Evolutionary conservation across 2,113 vertebrate genomes (phyloP).

Genomic region (Hypomesus transpacificus): DNA sequence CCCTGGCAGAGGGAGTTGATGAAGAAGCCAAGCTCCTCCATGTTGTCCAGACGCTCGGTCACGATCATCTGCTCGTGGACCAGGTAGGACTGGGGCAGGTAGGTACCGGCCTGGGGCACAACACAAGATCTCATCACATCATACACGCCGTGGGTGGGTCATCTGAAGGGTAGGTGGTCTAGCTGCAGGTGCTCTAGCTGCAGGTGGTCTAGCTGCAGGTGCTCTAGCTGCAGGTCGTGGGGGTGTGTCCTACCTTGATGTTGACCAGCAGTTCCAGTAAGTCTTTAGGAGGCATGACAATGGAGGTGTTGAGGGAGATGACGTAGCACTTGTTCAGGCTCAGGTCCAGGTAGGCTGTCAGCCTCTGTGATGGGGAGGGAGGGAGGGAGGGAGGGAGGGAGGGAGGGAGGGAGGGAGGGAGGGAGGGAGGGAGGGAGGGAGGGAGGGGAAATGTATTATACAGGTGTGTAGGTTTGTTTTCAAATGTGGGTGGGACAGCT

Average conservation of each 20-base stretch:
- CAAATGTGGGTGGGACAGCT: too few species aligned
- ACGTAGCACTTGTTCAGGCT: constrained; percentile 88
- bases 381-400: neutral
- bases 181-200: too few species aligned
- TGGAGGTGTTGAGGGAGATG: constrained; percentile 84
- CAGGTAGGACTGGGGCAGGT: constrained; percentile 84
- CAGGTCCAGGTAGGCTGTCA: constrained; percentile 87
- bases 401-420: too few species aligned
- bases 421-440: too few species aligned
- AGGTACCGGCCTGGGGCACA: constrained; percentile 78
- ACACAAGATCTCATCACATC: neutral
- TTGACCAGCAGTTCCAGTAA: constrained; percentile 84
- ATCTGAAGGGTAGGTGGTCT: neutral
- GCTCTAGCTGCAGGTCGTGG: neutral
- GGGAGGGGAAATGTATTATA: neutral
- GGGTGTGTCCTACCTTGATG: constrained; percentile 75
- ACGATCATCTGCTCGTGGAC: constrained; percentile 89
- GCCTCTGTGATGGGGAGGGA: constrained; percentile 64
- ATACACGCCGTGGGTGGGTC: neutral
- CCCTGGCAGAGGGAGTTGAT: constrained; percentile 83
- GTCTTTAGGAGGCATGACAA: constrained; percentile 87
- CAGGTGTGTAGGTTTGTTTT: neutral
- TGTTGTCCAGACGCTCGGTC: constrained; percentile 80
- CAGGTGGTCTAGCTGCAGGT: neutral
- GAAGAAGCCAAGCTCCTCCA: constrained; percentile 84